phyloP scores from a whole-genome alignment of 1,140 invertebrate species.

The Hylyphantes graminicola region DNA sequence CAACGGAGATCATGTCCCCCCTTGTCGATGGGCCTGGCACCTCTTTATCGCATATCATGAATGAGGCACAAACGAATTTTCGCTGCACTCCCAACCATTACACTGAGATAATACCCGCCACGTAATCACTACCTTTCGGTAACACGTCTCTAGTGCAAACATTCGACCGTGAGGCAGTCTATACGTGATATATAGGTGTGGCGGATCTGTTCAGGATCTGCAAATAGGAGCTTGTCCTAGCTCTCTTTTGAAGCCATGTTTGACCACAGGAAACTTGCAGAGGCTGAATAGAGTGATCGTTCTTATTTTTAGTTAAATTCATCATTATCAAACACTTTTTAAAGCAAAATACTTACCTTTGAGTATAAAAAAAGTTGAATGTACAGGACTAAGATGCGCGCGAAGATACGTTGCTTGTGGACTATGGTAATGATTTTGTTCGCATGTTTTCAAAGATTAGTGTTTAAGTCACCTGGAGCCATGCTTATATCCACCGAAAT shows the following conservation, averaged over 20 bases:
- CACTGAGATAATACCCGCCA: constrained; percentile 33
- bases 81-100: constrained; percentile 47
- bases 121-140: constrained; percentile 46
- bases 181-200: constrained; percentile 49
- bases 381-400: not conserved
- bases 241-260: not conserved
- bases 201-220: not conserved
- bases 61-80: constrained; percentile 23
- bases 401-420: not conserved
- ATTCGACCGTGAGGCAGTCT: constrained; percentile 43
- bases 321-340: not conserved
- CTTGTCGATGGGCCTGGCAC: not conserved
- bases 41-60: constrained; percentile 28
- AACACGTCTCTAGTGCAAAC: constrained; percentile 50
- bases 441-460: not conserved
- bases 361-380: not conserved
- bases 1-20: no score
- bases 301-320: not conserved
- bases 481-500: no score
- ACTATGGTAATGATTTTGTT: not conserved
- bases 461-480: no score
- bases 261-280: not conserved
- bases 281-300: no score
- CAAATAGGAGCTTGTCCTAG: not conserved
- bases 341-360: not conserved